These are phyloP conservation scores for Picus viridis DNA, from an alignment of 2,797 vertebrate genomes.

Conservation along the genomic window DNA sequence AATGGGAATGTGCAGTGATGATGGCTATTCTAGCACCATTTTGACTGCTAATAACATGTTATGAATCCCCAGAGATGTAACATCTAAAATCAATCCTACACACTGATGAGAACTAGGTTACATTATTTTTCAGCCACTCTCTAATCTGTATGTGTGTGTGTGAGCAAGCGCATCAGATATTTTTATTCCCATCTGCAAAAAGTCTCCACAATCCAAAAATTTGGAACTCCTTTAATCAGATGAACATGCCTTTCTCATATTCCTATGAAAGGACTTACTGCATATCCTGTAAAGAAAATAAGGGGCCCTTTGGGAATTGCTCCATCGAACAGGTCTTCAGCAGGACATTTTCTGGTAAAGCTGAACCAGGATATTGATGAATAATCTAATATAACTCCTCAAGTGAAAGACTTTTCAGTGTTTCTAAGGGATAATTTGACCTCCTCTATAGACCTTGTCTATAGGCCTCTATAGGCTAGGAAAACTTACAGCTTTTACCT, in stretches of 20 bases:
- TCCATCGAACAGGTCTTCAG: not conserved
- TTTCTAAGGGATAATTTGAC: not conserved
- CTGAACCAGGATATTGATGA: not conserved
- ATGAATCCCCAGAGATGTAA: not conserved
- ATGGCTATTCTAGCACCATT: not conserved
- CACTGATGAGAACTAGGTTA: not conserved
- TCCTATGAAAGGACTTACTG: not conserved
- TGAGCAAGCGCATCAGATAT: not conserved
- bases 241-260: not conserved
- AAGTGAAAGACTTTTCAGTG: not conserved
- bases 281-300: not conserved
- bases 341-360: not conserved
- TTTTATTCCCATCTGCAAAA: not conserved
- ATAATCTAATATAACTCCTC: not conserved
- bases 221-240: not conserved
- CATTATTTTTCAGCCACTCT: not conserved
- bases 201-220: not conserved
- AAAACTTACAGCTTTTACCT: not conserved
- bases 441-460: not conserved
- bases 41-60: not conserved
- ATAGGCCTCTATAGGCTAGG: not conserved
- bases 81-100: not conserved
- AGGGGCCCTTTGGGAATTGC: not conserved
- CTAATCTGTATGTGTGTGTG: accelerated
- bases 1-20: not conserved